Evolutionary conservation across 2,888 invertebrate genomes (phyloP).

Genomic region (Psylliodes chrysocephalus): DNA sequence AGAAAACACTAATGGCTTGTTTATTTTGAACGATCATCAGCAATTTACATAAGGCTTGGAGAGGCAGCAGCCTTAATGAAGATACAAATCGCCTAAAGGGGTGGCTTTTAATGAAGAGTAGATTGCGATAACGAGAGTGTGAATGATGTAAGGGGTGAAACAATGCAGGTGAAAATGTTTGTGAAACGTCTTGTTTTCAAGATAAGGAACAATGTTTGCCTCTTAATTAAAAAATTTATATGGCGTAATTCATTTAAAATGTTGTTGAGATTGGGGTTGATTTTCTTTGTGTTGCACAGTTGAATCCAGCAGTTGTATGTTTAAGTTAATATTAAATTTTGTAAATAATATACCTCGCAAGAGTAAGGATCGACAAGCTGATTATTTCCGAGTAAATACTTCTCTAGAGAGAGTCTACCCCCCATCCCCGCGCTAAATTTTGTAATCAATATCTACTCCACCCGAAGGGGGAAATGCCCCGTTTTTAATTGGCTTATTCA

Average conservation of each 20-base stretch:
- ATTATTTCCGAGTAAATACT: no score
- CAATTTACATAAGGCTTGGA: conserved; percentile 11
- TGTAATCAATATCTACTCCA: no score
- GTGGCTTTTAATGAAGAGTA: conserved; percentile 13
- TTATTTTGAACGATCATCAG: conserved; percentile 15
- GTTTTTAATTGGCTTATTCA: no score
- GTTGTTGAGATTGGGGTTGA: background rate
- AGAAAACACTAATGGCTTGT: conserved; percentile 17
- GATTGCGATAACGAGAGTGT: conserved; percentile 12
- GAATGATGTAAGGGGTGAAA: conserved; percentile 12
- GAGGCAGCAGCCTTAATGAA: conserved; percentile 14
- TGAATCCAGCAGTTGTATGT: no score
- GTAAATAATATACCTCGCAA: no score
- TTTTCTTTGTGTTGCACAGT: background rate
- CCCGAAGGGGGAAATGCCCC: no score
- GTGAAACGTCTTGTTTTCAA: background rate
- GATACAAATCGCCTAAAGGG: conserved; percentile 13
- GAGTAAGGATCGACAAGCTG: no score
- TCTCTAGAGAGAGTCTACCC: no score
- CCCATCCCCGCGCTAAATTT: no score
- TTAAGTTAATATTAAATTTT: no score
- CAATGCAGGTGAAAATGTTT: conserved; percentile 12
- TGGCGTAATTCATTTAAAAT: background rate
- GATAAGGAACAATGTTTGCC: background rate
- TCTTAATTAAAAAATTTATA: background rate